phyloP scores from a whole-genome alignment of 2,113 vertebrate species.

The Struthidea cinerea region DNA sequence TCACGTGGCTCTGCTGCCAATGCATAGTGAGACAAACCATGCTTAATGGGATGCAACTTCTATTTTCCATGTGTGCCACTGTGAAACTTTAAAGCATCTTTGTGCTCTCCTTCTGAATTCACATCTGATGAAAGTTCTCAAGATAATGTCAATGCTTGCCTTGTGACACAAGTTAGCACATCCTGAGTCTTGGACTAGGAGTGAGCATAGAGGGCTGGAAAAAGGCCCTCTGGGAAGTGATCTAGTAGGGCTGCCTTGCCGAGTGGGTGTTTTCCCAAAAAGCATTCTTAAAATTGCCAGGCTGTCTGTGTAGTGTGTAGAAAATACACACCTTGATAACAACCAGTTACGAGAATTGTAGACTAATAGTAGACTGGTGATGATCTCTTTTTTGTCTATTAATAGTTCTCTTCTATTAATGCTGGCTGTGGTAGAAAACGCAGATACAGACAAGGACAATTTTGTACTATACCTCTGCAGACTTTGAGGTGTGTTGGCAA shows the following conservation, averaged over 20 bases:
- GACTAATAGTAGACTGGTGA: background rate
- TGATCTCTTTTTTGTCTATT: background rate
- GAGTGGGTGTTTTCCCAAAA: background rate
- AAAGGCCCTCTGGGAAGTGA: background rate
- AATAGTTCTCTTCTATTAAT: background rate
- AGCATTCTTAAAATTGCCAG: background rate
- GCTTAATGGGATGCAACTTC: background rate
- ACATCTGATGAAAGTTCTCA: background rate
- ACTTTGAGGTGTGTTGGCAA: background rate
- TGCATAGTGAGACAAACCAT: background rate
- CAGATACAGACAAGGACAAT: background rate
- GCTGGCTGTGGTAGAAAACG: background rate
- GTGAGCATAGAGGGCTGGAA: background rate
- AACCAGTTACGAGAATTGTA: background rate
- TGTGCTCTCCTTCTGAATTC: background rate
- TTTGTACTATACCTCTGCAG: background rate
- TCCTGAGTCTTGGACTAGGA: background rate
- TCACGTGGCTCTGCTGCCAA: background rate
- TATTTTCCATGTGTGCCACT: background rate
- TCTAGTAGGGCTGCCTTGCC: background rate
- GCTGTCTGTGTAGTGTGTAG: background rate
- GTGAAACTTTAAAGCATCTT: background rate
- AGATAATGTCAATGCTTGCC: background rate
- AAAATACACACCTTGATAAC: background rate
- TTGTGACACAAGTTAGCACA: background rate